Conservation (phyloP, 2,797 vertebrate genomes). For the Syncerus caffer region DNA sequence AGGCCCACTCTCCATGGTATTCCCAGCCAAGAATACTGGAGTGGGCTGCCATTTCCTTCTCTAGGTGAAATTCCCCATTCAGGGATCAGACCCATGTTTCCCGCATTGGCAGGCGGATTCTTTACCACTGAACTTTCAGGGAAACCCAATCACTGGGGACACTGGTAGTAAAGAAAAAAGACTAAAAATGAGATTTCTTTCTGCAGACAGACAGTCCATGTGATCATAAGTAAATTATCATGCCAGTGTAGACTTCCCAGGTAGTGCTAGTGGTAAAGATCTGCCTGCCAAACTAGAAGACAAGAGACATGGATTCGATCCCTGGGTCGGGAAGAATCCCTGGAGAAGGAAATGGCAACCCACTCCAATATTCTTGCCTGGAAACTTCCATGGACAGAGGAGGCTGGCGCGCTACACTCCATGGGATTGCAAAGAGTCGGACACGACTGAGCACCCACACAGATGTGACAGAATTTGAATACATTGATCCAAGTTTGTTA, state of each 20-base stretch:
- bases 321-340: rapidly evolving
- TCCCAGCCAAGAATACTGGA: background rate
- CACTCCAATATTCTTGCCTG: no score
- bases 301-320: rapidly evolving
- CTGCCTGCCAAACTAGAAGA: no score
- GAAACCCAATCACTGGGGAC: no score
- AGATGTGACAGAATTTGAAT: background rate
- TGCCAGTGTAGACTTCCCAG: no score
- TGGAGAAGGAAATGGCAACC: no score
- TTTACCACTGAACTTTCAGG: background rate
- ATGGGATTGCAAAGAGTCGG: no score
- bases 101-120: rapidly evolving
- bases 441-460: no score
- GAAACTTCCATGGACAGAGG: no score
- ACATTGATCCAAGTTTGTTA: background rate
- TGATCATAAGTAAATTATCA: background rate
- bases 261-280: no score
- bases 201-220: background rate
- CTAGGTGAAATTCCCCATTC: background rate
- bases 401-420: no score
- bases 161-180: background rate
- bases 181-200: background rate
- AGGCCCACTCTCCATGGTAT: no score
- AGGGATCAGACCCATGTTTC: background rate
- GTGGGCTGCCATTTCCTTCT: background rate